These are phyloP conservation scores for Sandelia bainsii DNA, from an alignment of 2,797 vertebrate species.

Conservation along the genomic window DNA sequence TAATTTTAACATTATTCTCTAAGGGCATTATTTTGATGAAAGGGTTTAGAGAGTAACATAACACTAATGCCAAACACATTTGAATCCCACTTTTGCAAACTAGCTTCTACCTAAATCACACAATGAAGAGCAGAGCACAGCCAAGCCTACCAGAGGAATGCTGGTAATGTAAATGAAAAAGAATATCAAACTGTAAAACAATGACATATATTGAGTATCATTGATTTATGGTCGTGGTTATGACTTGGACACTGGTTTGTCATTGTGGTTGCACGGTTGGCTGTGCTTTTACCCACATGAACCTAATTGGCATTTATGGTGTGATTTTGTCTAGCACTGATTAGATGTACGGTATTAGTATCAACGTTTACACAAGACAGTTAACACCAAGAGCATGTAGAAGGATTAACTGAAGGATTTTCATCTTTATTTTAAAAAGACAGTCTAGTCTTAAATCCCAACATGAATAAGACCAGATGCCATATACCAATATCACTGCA, in stretches of 20 bases:
- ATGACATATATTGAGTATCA: neutral
- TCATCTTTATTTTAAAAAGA: slow-evolving; percentile 3
- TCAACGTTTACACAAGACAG: slow-evolving; percentile 10
- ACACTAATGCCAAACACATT: slow-evolving; percentile 41
- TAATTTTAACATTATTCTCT: slow-evolving; percentile 35
- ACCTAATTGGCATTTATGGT: slow-evolving; percentile 6
- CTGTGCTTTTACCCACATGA: slow-evolving; percentile 4
- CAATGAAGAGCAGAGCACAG: neutral
- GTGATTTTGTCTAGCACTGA: slow-evolving; percentile 11
- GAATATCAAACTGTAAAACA: slow-evolving; percentile 26
- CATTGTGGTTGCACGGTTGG: slow-evolving; percentile 6
- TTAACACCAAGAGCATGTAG: neutral
- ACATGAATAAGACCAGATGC: slow-evolving; percentile 16
- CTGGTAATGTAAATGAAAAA: slow-evolving; percentile 17
- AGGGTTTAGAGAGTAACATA: slow-evolving; percentile 11
- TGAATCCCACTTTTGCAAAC: slow-evolving; percentile 4
- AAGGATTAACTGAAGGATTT: slow-evolving; percentile 8
- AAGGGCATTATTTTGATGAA: slow-evolving; percentile 22
- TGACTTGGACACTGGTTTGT: slow-evolving; percentile 16
- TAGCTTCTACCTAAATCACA: slow-evolving; percentile 10
- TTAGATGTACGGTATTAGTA: neutral
- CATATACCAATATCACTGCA: neutral
- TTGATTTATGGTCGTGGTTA: neutral
- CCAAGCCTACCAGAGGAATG: slow-evolving; percentile 13
- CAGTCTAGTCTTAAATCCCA: slow-evolving; percentile 11